Conservation (phyloP, 2,113 vertebrate genomes). For the Callipepla californica region DNA sequence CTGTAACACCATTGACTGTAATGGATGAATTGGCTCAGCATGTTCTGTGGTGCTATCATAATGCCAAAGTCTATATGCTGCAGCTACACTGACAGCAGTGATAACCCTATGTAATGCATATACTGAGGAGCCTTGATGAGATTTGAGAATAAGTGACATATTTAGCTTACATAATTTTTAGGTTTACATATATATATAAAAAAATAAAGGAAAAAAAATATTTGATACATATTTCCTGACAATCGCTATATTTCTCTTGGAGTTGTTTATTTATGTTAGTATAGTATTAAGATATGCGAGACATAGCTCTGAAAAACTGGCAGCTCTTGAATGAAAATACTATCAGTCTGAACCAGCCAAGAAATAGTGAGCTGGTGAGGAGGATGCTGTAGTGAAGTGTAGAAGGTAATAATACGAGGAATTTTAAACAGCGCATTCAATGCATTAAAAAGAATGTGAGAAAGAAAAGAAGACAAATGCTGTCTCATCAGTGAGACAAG, state of each 20-base stretch:
- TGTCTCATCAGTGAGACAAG: neutral
- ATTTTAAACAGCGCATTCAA: neutral
- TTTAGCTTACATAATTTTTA: neutral
- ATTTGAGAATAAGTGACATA: neutral
- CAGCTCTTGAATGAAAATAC: neutral
- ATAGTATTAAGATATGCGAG: neutral
- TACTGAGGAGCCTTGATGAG: neutral
- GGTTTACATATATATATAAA: neutral
- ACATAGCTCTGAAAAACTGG: neutral
- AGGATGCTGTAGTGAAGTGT: rapidly evolving
- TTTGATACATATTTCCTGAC: neutral
- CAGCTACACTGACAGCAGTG: neutral
- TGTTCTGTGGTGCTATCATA: neutral
- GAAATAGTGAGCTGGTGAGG: neutral
- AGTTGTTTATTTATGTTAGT: neutral
- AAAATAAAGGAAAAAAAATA: neutral
- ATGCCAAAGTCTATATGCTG: neutral
- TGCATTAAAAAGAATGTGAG: neutral
- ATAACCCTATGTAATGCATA: neutral
- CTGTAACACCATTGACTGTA: constrained; percentile 36
- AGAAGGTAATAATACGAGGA: neutral
- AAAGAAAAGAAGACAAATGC: neutral
- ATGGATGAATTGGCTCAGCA: constrained; percentile 50
- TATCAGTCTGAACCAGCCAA: neutral
- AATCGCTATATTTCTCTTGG: neutral